Evolutionary conservation across 1,140 invertebrate genomes (phyloP), one percentile per base, ranked within the genome.

Genomic region (Aphidius gifuensis): DNA sequence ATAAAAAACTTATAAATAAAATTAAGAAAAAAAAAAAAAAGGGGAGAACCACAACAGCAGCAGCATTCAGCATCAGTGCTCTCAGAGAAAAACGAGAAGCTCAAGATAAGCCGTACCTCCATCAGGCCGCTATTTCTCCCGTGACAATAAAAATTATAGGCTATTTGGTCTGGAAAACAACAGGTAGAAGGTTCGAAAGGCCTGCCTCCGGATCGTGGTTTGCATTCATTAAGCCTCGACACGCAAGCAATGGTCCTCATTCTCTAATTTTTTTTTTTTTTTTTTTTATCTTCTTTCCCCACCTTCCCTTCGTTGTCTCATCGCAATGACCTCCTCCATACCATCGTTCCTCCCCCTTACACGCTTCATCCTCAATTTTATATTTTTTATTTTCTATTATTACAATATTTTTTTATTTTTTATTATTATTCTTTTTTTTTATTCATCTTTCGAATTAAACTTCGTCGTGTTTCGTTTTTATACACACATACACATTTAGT

Each of bases 121-220:
- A 76, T 78, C 76, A 78, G 76, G 74, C 77, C 79, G 80, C 79
- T 83, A 82, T 81, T 82, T 80, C 80, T 80, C 77, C 78, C 82
- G 83, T 84, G 83, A 85, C 84, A 85, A 85, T 84, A 85, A 85
- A 84, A 85, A 84, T 84, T 84, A 85, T 84, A 84, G 83, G 80
- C 82, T 83, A 82, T 82, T 81, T 83, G 81, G 79, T 83, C 80
- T 84, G 82, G 83, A 84, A 84, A 85, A 84, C 84, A 84, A 84
- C 83, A 82, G 82, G 83, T 83, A 82, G 80, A 78, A 71, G 62
- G 62, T 64, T 50, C 70, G 71, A 74, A 32, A 32, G 72, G 64
- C 50, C 78, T 78, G 75, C 75, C 77, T 77, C 76, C 71, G 79
- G 82, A 83, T 83, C 82, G 82, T 83, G 81, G 80, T 80, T 84